Conservation (phyloP, 2,888 invertebrate species). For the Noctuana brunneofusca region DNA sequence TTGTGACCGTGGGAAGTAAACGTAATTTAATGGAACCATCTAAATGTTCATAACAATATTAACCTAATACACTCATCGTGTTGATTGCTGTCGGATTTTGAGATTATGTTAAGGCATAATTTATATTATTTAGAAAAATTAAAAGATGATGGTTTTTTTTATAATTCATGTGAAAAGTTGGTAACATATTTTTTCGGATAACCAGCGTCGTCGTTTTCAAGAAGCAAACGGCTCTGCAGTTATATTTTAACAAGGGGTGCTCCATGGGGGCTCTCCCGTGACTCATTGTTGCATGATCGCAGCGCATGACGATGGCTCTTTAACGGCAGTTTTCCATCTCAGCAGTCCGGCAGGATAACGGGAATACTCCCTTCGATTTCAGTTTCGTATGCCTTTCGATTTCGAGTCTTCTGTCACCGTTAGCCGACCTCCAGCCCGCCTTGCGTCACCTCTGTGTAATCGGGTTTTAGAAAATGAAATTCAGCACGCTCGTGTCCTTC, state of each 20-base stretch:
- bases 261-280: constrained; percentile 37
- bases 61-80: not conserved
- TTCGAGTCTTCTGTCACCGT: constrained; percentile 70
- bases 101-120: too few relatives aligned
- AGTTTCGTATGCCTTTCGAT: constrained; percentile 76
- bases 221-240: constrained; percentile 18
- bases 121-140: too few relatives aligned
- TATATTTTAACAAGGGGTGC: constrained; percentile 10
- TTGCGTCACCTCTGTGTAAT: constrained; percentile 75
- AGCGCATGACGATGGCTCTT: constrained; percentile 57
- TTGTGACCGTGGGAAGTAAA: constrained; percentile 22
- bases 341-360: constrained; percentile 72
- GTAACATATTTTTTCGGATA: too few relatives aligned
- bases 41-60: not conserved
- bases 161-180: constrained; percentile 23
- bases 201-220: constrained; percentile 12
- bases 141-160: too few relatives aligned
- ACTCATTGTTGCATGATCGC: constrained; percentile 56
- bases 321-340: constrained; percentile 80
- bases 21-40: not conserved
- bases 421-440: constrained; percentile 63
- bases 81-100: not conserved
- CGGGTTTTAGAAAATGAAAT: constrained; percentile 82
- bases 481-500: constrained; percentile 70
- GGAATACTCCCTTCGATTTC: constrained; percentile 79